These are phyloP conservation scores for Drosophila barbarae DNA, from an alignment of 2,888 invertebrate species.

Conservation along the genomic window DNA sequence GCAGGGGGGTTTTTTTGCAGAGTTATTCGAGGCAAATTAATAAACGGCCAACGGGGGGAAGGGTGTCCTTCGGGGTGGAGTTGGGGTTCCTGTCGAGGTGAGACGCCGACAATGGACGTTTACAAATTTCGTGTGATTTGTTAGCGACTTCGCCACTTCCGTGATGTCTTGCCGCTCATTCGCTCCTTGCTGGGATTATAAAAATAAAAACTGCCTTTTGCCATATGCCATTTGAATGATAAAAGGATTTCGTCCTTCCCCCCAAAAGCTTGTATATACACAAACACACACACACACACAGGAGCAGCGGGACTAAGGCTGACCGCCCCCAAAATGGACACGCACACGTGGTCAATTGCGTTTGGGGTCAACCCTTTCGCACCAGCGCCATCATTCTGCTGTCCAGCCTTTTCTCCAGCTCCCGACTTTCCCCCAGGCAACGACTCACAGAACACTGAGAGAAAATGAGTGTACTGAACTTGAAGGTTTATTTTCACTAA, in stretches of 20 bases:
- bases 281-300: background rate
- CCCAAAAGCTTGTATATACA: slow-evolving; percentile 13
- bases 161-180: slow-evolving; percentile 53
- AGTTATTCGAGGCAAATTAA: slow-evolving; percentile 64
- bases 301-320: slow-evolving; percentile 10
- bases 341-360: slow-evolving; percentile 75
- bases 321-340: slow-evolving; percentile 50
- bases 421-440: slow-evolving; percentile 10
- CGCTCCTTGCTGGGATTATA: slow-evolving; percentile 54
- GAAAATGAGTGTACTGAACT: background rate
- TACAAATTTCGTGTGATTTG: slow-evolving; percentile 74
- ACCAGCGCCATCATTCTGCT: slow-evolving; percentile 68
- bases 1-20: slow-evolving; percentile 2
- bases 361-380: slow-evolving; percentile 76
- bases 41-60: slow-evolving; percentile 47
- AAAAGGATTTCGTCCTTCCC: slow-evolving; percentile 66
- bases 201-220: slow-evolving; percentile 74
- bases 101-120: slow-evolving; percentile 62
- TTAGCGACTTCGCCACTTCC: slow-evolving; percentile 59
- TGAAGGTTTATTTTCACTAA: background rate
- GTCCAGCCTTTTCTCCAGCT: slow-evolving; percentile 22
- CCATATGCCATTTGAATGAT: slow-evolving; percentile 76
- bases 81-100: slow-evolving; percentile 12
- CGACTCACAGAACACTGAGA: slow-evolving; percentile 14
- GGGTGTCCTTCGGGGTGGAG: background rate